Evolutionary conservation across 2,888 invertebrate genomes (phyloP).

Genomic region (Lycaena phlaeas): DNA sequence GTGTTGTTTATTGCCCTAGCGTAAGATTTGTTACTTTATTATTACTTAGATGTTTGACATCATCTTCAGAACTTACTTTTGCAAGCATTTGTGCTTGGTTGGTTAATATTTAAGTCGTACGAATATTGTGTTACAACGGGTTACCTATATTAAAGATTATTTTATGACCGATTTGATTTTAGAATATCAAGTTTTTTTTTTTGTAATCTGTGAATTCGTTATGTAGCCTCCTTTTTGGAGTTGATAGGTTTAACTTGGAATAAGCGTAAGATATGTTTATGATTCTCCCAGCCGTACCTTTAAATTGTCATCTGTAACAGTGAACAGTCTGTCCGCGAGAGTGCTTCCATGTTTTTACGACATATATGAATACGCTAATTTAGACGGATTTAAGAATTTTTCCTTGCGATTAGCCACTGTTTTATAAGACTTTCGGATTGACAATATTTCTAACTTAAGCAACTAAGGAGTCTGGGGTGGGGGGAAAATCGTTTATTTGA

Average conservation of each 20-base stretch:
- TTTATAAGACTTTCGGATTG: constrained; percentile 43
- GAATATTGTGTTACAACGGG: too few relatives aligned
- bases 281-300: neutral
- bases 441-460: constrained; percentile 42
- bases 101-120: too few relatives aligned
- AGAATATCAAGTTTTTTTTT: too few relatives aligned
- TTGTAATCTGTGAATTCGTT: too few relatives aligned
- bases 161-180: too few relatives aligned
- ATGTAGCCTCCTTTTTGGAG: too few relatives aligned
- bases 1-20: constrained; percentile 10
- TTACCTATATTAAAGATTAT: too few relatives aligned
- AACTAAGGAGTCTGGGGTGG: constrained; percentile 20
- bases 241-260: neutral
- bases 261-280: neutral
- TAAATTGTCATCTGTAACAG: constrained; percentile 28
- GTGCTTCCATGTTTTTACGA: constrained; percentile 71
- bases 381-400: constrained; percentile 50
- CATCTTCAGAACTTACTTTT: constrained; percentile 13
- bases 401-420: constrained; percentile 36
- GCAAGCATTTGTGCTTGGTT: neutral
- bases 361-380: constrained; percentile 51
- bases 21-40: constrained; percentile 12
- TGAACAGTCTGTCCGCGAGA: constrained; percentile 68
- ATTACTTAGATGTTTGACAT: constrained; percentile 21
- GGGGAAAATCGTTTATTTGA: neutral